A percentile compares a stretch with the other conserved stretches of the same genome.
Conservation (phyloP, 2,797 vertebrate genomes). For the Clarias fuscus region DNA sequence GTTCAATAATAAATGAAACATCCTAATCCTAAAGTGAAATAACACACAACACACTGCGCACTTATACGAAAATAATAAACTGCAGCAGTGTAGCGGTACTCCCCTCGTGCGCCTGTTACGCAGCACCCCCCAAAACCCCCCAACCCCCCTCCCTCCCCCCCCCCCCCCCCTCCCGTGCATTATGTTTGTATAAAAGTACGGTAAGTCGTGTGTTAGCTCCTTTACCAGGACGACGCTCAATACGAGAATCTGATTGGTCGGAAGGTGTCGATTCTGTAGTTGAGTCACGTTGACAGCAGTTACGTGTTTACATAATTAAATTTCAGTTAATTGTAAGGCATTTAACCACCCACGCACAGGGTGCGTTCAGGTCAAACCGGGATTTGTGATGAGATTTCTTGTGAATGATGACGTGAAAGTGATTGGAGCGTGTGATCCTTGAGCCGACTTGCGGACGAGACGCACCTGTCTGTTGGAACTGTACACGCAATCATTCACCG, state of each 20-base stretch:
- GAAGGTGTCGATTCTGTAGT: neutral
- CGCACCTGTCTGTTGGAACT: no score
- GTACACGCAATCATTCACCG: no score
- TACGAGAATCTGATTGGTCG: neutral
- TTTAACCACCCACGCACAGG: neutral
- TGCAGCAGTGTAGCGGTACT: neutral
- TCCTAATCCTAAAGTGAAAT: neutral
- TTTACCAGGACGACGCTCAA: neutral
- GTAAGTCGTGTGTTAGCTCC: neutral
- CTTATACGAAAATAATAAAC: neutral
- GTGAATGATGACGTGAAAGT: no score
- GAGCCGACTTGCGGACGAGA: no score
- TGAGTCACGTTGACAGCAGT: neutral
- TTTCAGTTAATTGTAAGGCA: neutral
- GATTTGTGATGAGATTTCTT: no score
- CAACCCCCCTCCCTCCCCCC: no score
- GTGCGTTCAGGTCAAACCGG: no score
- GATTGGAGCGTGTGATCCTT: no score
- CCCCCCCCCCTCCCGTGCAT: neutral
- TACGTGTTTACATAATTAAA: neutral
- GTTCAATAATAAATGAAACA: neutral
- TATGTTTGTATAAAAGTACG: neutral
- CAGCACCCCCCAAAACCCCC: no score
- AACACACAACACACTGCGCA: neutral
- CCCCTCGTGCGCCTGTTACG: neutral